These are phyloP conservation scores for Boleophthalmus pectinirostris DNA, from an alignment of 2,113 vertebrate species.

Conservation along the genomic window DNA sequence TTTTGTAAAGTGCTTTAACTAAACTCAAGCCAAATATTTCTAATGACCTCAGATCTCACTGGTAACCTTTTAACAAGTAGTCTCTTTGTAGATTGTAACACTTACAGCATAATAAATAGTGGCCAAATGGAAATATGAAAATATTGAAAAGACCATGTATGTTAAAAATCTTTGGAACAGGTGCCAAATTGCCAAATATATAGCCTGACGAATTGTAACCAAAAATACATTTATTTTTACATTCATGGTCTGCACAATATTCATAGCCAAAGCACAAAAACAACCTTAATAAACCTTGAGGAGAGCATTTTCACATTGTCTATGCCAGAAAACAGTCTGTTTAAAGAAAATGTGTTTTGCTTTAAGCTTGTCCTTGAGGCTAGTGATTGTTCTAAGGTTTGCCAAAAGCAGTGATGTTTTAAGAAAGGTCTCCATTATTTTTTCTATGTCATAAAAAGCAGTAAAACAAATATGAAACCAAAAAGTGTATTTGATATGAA, in stretches of 20 bases:
- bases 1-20: constrained; percentile 68
- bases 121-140: constrained; percentile 76
- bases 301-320: constrained; percentile 24
- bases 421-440: not conserved
- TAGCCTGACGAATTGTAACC: constrained; percentile 60
- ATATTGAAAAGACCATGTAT: constrained; percentile 76
- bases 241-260: constrained; percentile 58
- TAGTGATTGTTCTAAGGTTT: constrained; percentile 58
- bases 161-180: constrained; percentile 49
- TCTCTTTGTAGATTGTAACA: constrained; percentile 43
- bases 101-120: constrained; percentile 57
- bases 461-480: constrained; percentile 53
- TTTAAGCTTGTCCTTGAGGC: constrained; percentile 45
- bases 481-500: constrained; percentile 62
- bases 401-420: constrained; percentile 40
- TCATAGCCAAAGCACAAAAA: constrained; percentile 68
- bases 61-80: constrained; percentile 34
- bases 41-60: constrained; percentile 29
- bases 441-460: constrained; percentile 31
- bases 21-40: constrained; percentile 58
- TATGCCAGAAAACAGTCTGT: not conserved
- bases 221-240: constrained; percentile 70
- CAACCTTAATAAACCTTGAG: constrained; percentile 45
- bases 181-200: constrained; percentile 71
- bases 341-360: not conserved